Evolutionary conservation across 1,140 invertebrate genomes (phyloP).

Genomic region (Ruditapes philippinarum): DNA sequence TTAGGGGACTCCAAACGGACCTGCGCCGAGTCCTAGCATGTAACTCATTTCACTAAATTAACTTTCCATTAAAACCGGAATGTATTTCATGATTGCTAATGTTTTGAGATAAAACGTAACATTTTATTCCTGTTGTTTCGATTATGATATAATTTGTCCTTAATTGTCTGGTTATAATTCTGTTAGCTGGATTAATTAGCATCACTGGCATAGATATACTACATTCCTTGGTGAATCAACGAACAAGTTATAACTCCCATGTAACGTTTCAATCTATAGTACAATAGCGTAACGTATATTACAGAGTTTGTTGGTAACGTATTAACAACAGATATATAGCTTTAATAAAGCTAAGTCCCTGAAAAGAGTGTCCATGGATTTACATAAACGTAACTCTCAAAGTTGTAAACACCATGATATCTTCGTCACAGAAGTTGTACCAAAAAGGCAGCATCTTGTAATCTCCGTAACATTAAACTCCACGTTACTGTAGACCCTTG

Average conservation of each 20-base stretch:
- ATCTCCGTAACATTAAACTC: slow-evolving; percentile 14
- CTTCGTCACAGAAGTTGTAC: neutral
- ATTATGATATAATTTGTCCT: no score
- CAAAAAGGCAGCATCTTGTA: neutral
- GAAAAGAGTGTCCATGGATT: slow-evolving; percentile 19
- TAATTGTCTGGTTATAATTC: neutral
- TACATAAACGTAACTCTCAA: slow-evolving; percentile 1
- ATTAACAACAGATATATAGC: neutral
- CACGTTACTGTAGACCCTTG: slow-evolving; percentile 11
- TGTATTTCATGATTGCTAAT: no score
- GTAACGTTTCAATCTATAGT: slow-evolving; percentile 36
- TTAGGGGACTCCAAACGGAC: neutral
- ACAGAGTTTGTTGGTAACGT: neutral
- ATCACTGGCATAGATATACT: neutral
- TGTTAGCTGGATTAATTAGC: neutral
- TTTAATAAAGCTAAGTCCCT: slow-evolving; percentile 3
- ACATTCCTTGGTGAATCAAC: slow-evolving; percentile 4
- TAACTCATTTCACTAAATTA: no score
- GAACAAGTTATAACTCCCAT: neutral
- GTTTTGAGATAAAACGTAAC: no score
- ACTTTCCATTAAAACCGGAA: no score
- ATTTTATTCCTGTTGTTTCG: no score
- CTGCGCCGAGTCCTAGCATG: neutral
- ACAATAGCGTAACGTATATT: slow-evolving; percentile 43
- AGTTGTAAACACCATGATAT: neutral